phyloP scores from a whole-genome alignment of 2,888 invertebrate species.

The Microctonus aethiopoides region DNA sequence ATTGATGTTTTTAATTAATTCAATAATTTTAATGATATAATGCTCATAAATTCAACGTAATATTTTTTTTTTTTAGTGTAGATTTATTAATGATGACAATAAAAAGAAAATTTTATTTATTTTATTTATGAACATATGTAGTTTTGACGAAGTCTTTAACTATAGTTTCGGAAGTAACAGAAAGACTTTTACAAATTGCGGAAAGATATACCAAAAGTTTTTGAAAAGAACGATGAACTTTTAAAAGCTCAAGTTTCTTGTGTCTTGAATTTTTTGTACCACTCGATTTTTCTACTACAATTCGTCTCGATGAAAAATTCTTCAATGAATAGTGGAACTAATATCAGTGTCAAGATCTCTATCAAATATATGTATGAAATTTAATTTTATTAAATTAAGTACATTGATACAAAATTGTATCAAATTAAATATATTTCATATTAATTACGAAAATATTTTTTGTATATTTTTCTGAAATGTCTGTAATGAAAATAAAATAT shows the following conservation, averaged over 20 bases:
- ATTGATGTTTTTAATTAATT: too few relatives aligned
- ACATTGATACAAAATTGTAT: neutral
- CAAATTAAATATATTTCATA: neutral
- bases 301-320: neutral
- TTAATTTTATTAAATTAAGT: neutral
- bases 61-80: too few relatives aligned
- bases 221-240: conserved; percentile 46
- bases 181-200: conserved; percentile 33
- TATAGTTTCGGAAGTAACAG: conserved; percentile 43
- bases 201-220: conserved; percentile 4
- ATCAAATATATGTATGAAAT: neutral
- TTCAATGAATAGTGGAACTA: neutral
- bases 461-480: too few relatives aligned
- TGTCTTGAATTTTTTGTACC: neutral
- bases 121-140: conserved; percentile 42
- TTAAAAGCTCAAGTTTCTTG: conserved; percentile 51
- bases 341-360: neutral
- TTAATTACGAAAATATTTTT: neutral
- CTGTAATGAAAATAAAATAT: too few relatives aligned
- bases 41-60: too few relatives aligned
- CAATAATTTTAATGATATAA: too few relatives aligned
- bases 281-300: neutral
- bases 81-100: conserved; percentile 10
- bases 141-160: conserved; percentile 56
- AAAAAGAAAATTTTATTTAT: conserved; percentile 17